Evolutionary conservation across 2,113 vertebrate genomes (phyloP), one percentile per base, ranked within the genome.

Genomic region (Bettongia penicillata): DNA sequence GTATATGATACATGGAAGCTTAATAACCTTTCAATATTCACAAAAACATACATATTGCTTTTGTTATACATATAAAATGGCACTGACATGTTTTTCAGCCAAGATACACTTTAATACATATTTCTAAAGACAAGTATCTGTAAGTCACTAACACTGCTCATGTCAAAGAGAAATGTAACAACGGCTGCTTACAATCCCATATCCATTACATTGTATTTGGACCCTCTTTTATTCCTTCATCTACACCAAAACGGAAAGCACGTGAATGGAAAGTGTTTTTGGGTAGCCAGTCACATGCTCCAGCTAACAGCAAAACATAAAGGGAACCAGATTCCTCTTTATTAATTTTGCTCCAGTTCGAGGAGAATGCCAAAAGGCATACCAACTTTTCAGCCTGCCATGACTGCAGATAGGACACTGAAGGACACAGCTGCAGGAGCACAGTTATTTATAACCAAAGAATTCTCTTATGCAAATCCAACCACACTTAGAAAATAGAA

Each of bases 241-340:
- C 43, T 94, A 94, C 57, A 55, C 47, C 53, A 90, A 91, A 96
- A 96, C 89, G 68, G 93, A 95, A 96, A 93, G 25, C 53, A 94
- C 92, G 51, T 51, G n/a, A 43, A 84, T 84, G 68, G n/a, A 43
- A 84, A 84, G 43, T 84, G n/a, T 84, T 43, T 84, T 43, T 68
- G n/a, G n/a, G 68, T 84, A 84, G 37, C 19, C 68, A 89, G 55
- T 91, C 77, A 92, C 37, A 43, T 47, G 43, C 8, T 95, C 48
- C 92, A n/a, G 49, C 51, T 84, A 25, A 94, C 9, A 92, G 51
- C 55, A 95, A 93, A 95, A 43, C n/a, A 90, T 47, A 23, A 84
- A 93, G 25, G 90, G 90, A 89, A 61, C 26, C 51, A 94, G 48
- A 93, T 68, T 95, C 49, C 37, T 48, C 48, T 93, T 90, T 93